Evolutionary conservation across 23 tunicate genomes (phyloP).

Genomic region (Ascidia mentula): DNA sequence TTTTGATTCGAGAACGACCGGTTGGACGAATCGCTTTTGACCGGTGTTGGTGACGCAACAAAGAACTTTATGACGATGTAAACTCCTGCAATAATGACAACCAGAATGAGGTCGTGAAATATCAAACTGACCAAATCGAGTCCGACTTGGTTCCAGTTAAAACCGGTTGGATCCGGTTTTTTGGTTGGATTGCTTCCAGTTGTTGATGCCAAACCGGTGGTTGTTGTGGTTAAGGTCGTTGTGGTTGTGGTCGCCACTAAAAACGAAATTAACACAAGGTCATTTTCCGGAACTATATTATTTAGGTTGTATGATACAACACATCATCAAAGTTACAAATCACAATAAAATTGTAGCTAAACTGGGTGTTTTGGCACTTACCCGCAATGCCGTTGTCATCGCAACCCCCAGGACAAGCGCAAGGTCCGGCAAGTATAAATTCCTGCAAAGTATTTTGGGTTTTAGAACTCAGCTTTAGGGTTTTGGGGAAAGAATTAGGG

Average conservation of each 20-base stretch:
- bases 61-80: neutral
- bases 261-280: no score
- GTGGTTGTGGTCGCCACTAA: neutral
- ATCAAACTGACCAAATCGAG: slow-evolving; percentile 27
- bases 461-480: no score
- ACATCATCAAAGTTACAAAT: no score
- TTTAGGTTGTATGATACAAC: no score
- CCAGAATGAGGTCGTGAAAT: slow-evolving; percentile 57
- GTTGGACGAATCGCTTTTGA: neutral
- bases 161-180: neutral
- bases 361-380: slow-evolving; percentile 15
- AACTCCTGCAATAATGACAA: slow-evolving; percentile 38
- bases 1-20: neutral
- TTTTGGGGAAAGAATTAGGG: no score
- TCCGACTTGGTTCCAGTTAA: slow-evolving; percentile 70
- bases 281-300: no score
- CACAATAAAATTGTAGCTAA: no score
- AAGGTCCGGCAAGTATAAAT: slow-evolving; percentile 58
- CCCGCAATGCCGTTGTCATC: slow-evolving; percentile 54
- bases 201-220: neutral
- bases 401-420: slow-evolving; percentile 79
- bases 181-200: neutral
- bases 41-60: neutral
- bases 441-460: slow-evolving; percentile 57
- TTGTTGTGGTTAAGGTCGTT: neutral